phyloP scores from a whole-genome alignment of 2,113 vertebrate genomes.

The Scopus umbretta region DNA sequence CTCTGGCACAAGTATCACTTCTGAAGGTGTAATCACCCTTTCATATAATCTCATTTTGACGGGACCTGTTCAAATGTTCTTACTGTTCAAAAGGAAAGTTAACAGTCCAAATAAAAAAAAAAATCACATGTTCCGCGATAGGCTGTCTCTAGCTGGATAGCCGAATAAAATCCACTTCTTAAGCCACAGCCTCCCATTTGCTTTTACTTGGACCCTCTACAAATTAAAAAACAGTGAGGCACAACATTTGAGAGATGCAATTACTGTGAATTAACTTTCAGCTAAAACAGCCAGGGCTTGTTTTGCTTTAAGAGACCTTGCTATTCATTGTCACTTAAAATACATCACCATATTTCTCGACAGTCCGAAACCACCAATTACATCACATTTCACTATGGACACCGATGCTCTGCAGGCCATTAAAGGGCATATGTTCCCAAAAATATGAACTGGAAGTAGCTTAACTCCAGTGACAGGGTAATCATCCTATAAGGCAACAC shows the following conservation, averaged over 20 bases:
- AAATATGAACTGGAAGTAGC: neutral
- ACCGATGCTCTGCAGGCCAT: neutral
- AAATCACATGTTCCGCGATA: rapidly evolving
- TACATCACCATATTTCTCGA: neutral
- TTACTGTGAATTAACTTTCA: neutral
- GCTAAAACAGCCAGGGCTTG: neutral
- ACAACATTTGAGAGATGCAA: neutral
- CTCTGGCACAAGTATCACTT: neutral
- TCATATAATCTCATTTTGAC: neutral
- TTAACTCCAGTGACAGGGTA: neutral
- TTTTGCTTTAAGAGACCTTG: neutral
- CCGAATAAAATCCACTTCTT: neutral
- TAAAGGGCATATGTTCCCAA: neutral
- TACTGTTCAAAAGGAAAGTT: neutral
- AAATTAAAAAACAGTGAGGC: neutral
- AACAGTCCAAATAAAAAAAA: neutral
- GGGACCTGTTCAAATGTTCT: neutral
- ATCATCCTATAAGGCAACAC: neutral
- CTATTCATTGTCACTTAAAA: neutral
- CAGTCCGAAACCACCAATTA: neutral
- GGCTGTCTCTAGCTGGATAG: neutral
- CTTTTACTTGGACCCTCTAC: neutral
- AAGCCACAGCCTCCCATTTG: neutral
- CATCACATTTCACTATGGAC: neutral
- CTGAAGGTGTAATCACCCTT: neutral